A percentile compares a stretch with the other conserved stretches of the same genome.
Conservation (phyloP, 1,140 invertebrate genomes). For the Drosophila lacteicornis region DNA sequence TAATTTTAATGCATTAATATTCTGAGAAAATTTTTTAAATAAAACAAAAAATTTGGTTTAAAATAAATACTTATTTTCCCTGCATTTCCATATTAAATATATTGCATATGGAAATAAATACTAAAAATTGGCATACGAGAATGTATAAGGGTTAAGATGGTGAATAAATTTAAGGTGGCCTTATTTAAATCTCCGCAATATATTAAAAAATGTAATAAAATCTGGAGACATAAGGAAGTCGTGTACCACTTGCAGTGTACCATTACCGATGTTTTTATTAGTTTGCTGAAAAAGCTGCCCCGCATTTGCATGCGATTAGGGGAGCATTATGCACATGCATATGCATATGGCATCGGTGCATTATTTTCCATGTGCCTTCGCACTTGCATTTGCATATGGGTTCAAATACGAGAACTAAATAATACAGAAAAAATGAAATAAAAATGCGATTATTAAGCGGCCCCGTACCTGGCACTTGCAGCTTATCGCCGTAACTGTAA, state of each 20-base stretch:
- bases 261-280: neutral
- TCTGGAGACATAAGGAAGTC: too few species aligned
- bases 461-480: slow-evolving; percentile 24
- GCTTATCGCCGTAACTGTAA: slow-evolving; percentile 42
- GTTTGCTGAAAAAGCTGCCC: neutral
- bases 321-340: slow-evolving; percentile 46
- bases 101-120: too few species aligned
- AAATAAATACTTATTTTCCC: too few species aligned
- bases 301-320: slow-evolving; percentile 64
- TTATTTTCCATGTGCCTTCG: slow-evolving; percentile 9
- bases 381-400: slow-evolving; percentile 28
- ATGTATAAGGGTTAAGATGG: too few species aligned
- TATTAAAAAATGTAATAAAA: neutral
- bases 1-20: too few species aligned
- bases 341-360: slow-evolving; percentile 11
- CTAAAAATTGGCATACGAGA: too few species aligned
- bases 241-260: neutral
- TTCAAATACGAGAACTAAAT: slow-evolving; percentile 5
- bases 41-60: too few species aligned
- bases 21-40: too few species aligned
- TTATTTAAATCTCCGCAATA: too few species aligned
- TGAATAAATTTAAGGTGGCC: too few species aligned
- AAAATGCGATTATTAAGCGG: slow-evolving; percentile 26
- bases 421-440: neutral
- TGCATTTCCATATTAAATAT: too few species aligned